Percentiles rank a stretch among this genome's conserved stretches.
phyloP scores from a whole-genome alignment of 2,797 vertebrate species.

The Perdix hodgsoniae region DNA sequence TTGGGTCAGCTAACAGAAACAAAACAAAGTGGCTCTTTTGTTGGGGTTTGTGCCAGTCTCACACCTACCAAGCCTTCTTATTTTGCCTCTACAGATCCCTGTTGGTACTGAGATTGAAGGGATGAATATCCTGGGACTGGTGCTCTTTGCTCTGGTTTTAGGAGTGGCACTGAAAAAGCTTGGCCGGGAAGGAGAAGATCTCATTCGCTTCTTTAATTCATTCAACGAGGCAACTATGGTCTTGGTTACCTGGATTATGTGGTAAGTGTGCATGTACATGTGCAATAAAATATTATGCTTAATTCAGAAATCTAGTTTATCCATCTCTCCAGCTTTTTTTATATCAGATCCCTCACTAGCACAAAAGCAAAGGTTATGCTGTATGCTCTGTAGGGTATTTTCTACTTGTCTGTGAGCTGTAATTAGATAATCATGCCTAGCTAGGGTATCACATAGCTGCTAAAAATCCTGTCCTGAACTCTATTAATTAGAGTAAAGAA shows the following conservation, averaged over 20 bases:
- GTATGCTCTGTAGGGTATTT: neutral
- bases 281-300: neutral
- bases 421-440: neutral
- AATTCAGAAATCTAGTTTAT: neutral
- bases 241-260: conserved; percentile 99
- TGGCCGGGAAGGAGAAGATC: conserved; percentile 93
- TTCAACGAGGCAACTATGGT: conserved; percentile 99
- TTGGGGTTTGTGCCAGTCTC: neutral
- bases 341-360: neutral
- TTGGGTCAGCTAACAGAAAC: neutral
- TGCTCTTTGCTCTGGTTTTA: conserved; percentile 94
- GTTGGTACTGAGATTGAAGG: conserved; percentile 89
- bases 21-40: neutral
- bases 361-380: neutral
- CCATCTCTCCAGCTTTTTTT: neutral
- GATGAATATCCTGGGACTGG: conserved; percentile 98
- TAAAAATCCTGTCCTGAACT: neutral
- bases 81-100: conserved; percentile 85
- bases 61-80: neutral
- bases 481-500: neutral
- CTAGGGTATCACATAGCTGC: neutral
- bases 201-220: conserved; percentile 96
- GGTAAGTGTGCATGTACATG: conserved; percentile 82
- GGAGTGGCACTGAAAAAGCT: conserved; percentile 95
- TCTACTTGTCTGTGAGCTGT: neutral